phyloP scores from a whole-genome alignment of 2,888 invertebrate species.

The Eupithecia subfuscata region DNA sequence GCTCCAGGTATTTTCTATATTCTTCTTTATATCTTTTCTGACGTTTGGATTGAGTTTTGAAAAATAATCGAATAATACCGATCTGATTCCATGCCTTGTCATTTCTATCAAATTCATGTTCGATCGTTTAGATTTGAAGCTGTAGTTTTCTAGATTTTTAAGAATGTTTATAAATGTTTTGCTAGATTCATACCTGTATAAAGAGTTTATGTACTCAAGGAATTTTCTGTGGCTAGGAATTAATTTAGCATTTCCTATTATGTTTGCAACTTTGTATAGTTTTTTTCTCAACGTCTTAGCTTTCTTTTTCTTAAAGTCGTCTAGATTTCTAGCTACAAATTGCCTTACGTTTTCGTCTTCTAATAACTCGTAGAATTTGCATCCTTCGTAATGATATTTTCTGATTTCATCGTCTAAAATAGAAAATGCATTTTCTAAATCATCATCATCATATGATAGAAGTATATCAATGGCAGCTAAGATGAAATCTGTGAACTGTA shows the following conservation, averaged over 20 bases:
- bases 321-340: constrained; percentile 48
- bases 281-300: constrained; percentile 43
- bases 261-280: constrained; percentile 40
- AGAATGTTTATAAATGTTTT: constrained; percentile 49
- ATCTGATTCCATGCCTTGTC: constrained; percentile 49
- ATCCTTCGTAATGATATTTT: constrained; percentile 54
- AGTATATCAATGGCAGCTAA: constrained; percentile 47
- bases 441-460: constrained; percentile 52
- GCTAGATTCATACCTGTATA: constrained; percentile 49
- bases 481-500: constrained; percentile 58
- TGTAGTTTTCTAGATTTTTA: constrained; percentile 49
- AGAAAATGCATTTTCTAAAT: constrained; percentile 51
- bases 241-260: constrained; percentile 40
- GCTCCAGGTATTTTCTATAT: constrained; percentile 45
- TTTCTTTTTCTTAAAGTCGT: constrained; percentile 41
- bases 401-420: constrained; percentile 54
- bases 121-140: constrained; percentile 42
- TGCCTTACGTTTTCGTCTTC: constrained; percentile 46
- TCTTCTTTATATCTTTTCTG: constrained; percentile 47
- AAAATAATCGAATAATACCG: constrained; percentile 58
- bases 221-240: constrained; percentile 40
- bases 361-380: constrained; percentile 53
- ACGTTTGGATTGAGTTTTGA: constrained; percentile 48
- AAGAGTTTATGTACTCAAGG: constrained; percentile 54
- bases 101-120: constrained; percentile 47